Conservation (phyloP, 2,797 vertebrate species). For the Chelidonichthys spinosus region DNA sequence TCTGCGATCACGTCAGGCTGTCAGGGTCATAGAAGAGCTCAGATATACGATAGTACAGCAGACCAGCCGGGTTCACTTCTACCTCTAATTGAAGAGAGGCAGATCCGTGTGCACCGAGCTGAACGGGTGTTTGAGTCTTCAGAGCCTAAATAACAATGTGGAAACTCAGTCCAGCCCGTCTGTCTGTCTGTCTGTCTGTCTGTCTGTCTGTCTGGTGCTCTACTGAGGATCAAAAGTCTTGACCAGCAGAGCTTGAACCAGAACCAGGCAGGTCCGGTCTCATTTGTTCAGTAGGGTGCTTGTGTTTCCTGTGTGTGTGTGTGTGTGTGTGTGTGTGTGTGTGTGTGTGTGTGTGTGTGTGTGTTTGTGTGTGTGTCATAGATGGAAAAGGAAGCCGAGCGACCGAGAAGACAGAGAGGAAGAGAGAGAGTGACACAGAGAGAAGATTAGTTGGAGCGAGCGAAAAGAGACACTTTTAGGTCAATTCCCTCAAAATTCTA, state of each 20-base stretch:
- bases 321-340: not conserved
- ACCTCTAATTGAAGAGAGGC: not conserved
- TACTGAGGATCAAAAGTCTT: constrained; percentile 32
- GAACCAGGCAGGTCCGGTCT: not conserved
- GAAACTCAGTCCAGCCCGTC: constrained; percentile 19
- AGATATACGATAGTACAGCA: too few species aligned
- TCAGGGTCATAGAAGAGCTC: too few species aligned
- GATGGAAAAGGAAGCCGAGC: not conserved
- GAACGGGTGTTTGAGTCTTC: constrained; percentile 27
- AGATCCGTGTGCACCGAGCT: constrained; percentile 5
- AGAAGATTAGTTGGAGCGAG: constrained; percentile 10
- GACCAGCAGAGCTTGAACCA: constrained; percentile 9
- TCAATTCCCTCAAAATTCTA: constrained; percentile 38
- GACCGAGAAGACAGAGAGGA: not conserved
- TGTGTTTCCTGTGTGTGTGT: not conserved
- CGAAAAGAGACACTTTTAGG: constrained; percentile 14
- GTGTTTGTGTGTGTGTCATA: not conserved
- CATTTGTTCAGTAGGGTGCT: not conserved
- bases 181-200: not conserved
- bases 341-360: too few species aligned
- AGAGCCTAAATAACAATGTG: constrained; percentile 36
- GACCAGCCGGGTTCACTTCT: too few species aligned
- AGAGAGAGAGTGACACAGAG: constrained; percentile 14
- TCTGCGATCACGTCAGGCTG: too few species aligned
- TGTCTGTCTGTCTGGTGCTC: constrained; percentile 11